Percentiles rank a stretch among this genome's conserved stretches.
Evolutionary conservation across 2,797 vertebrate species (phyloP).

Genomic region (Cryptoblepharus egeriae): DNA sequence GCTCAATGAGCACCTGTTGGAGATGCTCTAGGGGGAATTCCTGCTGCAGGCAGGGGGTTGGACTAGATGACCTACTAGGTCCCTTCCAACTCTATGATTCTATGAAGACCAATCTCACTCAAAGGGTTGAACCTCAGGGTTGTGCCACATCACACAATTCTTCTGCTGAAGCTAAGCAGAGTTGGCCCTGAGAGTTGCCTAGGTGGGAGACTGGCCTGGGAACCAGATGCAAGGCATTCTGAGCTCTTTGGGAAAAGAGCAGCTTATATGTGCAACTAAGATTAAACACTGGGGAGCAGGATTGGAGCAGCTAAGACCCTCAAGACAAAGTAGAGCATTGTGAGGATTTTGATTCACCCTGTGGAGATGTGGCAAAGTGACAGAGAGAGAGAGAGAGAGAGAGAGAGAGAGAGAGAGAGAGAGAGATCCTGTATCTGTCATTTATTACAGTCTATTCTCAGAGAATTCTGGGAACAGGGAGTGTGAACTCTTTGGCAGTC

Average conservation of each 20-base stretch:
- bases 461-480: background rate
- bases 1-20: too few relatives aligned
- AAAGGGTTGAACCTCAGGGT: too few relatives aligned
- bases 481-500: background rate
- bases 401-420: background rate
- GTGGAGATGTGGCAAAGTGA: background rate
- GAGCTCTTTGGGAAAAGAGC: background rate
- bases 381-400: too few relatives aligned
- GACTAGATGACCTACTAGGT: too few relatives aligned
- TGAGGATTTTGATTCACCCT: background rate
- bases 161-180: background rate
- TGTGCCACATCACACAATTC: too few relatives aligned
- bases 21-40: too few relatives aligned
- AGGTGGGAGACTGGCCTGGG: too few relatives aligned
- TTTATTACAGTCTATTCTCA: background rate
- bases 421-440: too few relatives aligned
- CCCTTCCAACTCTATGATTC: too few relatives aligned
- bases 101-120: too few relatives aligned
- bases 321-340: background rate
- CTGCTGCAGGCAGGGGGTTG: too few relatives aligned
- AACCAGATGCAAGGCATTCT: too few relatives aligned
- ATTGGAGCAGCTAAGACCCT: background rate
- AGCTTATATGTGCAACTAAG: background rate
- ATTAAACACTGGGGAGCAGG: background rate
- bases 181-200: background rate